These are phyloP conservation scores for Gerris buenoi DNA, from an alignment of 1,140 invertebrate genomes.

Conservation along the genomic window DNA sequence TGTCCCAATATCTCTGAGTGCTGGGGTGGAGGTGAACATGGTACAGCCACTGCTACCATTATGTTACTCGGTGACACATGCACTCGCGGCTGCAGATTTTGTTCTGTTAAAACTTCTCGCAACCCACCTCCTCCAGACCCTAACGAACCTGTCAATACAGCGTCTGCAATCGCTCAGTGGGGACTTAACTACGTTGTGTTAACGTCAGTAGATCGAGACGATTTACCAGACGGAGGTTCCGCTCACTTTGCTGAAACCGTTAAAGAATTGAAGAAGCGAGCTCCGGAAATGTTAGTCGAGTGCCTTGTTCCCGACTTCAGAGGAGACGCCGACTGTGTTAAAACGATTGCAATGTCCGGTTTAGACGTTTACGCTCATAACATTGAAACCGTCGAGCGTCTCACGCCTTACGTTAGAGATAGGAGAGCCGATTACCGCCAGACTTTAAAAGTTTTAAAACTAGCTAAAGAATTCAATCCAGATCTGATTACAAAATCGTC, in stretches of 20 bases:
- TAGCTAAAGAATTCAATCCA: conserved; percentile 63
- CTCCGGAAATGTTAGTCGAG: conserved; percentile 79
- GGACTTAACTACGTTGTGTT: conserved; percentile 93
- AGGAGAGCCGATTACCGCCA: conserved; percentile 70
- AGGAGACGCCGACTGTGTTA: conserved; percentile 61
- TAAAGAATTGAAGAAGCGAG: conserved; percentile 56
- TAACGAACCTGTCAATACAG: conserved; percentile 84
- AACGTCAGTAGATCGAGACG: conserved; percentile 95
- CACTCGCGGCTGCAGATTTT: conserved; percentile 87
- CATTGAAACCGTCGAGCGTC: conserved; percentile 81
- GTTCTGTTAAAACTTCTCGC: conserved; percentile 92
- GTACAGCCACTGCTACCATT: conserved; percentile 75
- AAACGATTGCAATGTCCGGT: conserved; percentile 61
- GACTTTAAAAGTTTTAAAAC: conserved; percentile 63
- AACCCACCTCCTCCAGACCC: conserved; percentile 81
- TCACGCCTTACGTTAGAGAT: conserved; percentile 84
- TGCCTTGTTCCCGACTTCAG: conserved; percentile 93
- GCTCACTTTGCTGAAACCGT: conserved; percentile 85
- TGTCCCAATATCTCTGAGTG: conserved; percentile 99
- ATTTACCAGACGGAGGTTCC: conserved; percentile 82
- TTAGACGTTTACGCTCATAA: conserved; percentile 94
- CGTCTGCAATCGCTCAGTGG: conserved; percentile 82
- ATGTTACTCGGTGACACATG: conserved; percentile 89
- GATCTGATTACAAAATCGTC: conserved; percentile 92
- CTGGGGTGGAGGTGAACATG: conserved; percentile 88